These are phyloP conservation scores for Drosophila simulans DNA, from an alignment of 1,140 invertebrate species.

Conservation along the genomic window DNA sequence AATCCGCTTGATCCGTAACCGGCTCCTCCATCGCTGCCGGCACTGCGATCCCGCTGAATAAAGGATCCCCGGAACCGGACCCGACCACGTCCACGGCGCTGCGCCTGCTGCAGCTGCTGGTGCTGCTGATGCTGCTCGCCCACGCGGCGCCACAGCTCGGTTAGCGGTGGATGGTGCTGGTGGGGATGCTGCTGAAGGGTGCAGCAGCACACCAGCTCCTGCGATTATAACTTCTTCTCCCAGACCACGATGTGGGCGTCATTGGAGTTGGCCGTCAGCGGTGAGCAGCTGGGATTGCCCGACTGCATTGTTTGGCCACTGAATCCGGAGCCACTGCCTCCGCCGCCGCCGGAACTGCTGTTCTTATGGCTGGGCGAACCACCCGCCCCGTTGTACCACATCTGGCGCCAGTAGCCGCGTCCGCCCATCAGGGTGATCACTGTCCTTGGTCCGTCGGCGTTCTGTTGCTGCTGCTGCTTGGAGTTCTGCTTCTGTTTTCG, in stretches of 20 bases:
- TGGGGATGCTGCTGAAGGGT: conserved; percentile 72
- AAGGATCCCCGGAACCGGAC: conserved; percentile 74
- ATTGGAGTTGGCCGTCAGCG: conserved; percentile 88
- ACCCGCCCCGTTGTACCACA: conserved; percentile 86
- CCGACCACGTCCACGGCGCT: conserved; percentile 54
- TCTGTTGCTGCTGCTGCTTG: conserved; percentile 70
- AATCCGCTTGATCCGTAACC: neutral
- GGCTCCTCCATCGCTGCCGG: conserved; percentile 9
- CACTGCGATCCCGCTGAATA: conserved; percentile 53
- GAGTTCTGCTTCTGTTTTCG: conserved; percentile 77
- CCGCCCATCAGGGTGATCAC: conserved; percentile 94
- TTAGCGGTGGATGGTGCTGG: conserved; percentile 61
- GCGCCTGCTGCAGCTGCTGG: conserved; percentile 19
- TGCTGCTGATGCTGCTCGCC: conserved; percentile 40
- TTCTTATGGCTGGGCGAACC: conserved; percentile 81
- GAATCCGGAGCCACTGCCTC: conserved; percentile 31
- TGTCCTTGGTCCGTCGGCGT: conserved; percentile 87
- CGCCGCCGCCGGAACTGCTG: conserved; percentile 59
- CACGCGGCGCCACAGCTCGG: conserved; percentile 57
- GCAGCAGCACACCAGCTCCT: conserved; percentile 81
- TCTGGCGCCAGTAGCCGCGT: conserved; percentile 92
- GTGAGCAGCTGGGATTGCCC: conserved; percentile 40
- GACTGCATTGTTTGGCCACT: conserved; percentile 26
- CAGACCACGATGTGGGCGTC: conserved; percentile 95
- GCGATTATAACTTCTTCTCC: conserved; percentile 93